Evolutionary conservation across 2,888 invertebrate genomes (phyloP).

Genomic region (Sepiola atlantica): DNA sequence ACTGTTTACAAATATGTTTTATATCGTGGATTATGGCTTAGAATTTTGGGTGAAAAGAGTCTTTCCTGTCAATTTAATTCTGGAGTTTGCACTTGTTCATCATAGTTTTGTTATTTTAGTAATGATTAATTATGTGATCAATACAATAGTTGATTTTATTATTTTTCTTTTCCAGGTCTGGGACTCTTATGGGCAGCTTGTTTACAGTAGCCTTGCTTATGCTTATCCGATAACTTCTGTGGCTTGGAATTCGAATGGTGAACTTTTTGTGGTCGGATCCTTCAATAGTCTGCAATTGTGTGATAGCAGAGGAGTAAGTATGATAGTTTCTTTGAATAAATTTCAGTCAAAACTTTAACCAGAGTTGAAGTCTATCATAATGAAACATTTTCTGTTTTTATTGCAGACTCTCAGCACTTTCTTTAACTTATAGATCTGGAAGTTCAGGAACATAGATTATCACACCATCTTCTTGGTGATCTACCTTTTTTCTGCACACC

Average conservation of each 20-base stretch:
- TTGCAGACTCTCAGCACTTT: too few relatives aligned
- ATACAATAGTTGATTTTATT: neutral
- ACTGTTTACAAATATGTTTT: too few relatives aligned
- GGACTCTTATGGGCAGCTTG: slow-evolving; percentile 91
- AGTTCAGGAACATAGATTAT: too few relatives aligned
- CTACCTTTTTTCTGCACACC: too few relatives aligned
- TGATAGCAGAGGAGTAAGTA: slow-evolving; percentile 90
- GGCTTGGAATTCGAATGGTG: slow-evolving; percentile 93
- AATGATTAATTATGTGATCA: too few relatives aligned
- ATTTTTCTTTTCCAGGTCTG: slow-evolving; percentile 79
- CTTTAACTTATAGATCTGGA: too few relatives aligned
- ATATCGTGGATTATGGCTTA: too few relatives aligned
- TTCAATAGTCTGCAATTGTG: slow-evolving; percentile 94
- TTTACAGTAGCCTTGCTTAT: slow-evolving; percentile 87
- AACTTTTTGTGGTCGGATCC: slow-evolving; percentile 92
- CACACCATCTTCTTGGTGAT: too few relatives aligned
- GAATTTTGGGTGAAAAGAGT: too few relatives aligned
- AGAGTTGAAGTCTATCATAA: neutral
- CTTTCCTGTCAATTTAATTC: too few relatives aligned
- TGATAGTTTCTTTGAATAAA: neutral
- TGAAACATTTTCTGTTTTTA: neutral
- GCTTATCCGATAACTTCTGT: slow-evolving; percentile 93
- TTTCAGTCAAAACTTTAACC: neutral
- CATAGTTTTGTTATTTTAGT: too few relatives aligned
- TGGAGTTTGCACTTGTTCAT: too few relatives aligned